phyloP scores from a whole-genome alignment of 2,888 invertebrate genomes.

The Campoplex nolae region DNA sequence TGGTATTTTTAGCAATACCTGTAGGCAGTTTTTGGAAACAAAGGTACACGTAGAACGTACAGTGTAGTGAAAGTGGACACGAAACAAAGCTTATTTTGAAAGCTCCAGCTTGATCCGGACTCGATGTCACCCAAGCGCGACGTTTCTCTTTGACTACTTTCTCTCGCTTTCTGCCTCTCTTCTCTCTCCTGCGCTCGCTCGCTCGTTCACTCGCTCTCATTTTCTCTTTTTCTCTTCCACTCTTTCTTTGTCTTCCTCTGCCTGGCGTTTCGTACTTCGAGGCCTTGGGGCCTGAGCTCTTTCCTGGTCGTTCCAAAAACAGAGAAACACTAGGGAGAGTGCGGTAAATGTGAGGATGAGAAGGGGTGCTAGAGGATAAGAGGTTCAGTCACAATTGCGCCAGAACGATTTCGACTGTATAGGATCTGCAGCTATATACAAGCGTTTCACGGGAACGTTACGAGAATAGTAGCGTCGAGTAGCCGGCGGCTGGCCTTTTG shows the following conservation, averaged over 20 bases:
- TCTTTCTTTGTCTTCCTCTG: neutral
- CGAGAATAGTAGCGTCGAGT: slow-evolving; percentile 60
- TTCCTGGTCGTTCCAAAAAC: slow-evolving; percentile 52
- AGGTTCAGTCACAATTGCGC: slow-evolving; percentile 60
- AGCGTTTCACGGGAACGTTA: slow-evolving; percentile 58
- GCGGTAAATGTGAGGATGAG: slow-evolving; percentile 59
- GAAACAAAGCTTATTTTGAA: slow-evolving; percentile 68
- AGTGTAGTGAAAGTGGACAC: slow-evolving; percentile 43
- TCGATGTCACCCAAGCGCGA: slow-evolving; percentile 60
- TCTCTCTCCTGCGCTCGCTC: neutral
- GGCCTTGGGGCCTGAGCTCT: slow-evolving; percentile 61
- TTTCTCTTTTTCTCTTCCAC: no score
- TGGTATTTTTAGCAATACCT: slow-evolving; percentile 28
- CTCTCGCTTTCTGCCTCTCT: slow-evolving; percentile 27
- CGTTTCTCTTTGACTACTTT: slow-evolving; percentile 67
- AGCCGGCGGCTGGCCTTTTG: slow-evolving; percentile 66
- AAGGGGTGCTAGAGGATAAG: slow-evolving; percentile 21
- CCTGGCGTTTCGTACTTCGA: slow-evolving; percentile 11
- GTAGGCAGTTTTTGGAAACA: slow-evolving; percentile 45
- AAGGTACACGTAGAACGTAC: slow-evolving; percentile 35
- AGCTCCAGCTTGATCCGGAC: slow-evolving; percentile 64
- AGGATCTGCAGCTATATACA: slow-evolving; percentile 17
- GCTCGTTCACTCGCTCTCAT: neutral
- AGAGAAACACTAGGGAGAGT: slow-evolving; percentile 56
- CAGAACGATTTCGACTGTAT: slow-evolving; percentile 62